Base-by-base conservation (phyloP, 2,797 vertebrate species). In the Squalus acanthias region DNA sequence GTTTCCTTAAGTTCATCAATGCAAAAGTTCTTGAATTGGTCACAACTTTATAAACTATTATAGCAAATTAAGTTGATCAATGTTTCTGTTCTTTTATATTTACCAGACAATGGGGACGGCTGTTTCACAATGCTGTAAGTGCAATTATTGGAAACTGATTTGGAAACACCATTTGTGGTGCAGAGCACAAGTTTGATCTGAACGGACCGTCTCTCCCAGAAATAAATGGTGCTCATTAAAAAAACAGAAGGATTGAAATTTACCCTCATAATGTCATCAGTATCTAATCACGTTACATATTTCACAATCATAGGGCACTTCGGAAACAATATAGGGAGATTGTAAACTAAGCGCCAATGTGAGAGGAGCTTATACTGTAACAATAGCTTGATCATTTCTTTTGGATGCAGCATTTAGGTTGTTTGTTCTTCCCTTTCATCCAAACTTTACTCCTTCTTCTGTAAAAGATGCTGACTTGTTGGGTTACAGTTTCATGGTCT, bases 1-100 rank as follows among this genome's bases (percentile, higher is more conserved):
- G 91, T 93, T 93, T 93, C 91, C 65, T 93, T 69, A 67, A 69
- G 65, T 69, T 93, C 65, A 93, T 46, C 63, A 69, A 93, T 5
- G n/a, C 46, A 46, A 46, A 26, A 10, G 8, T 69, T 69, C 65
- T 65, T 93, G n/a, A 93, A 46, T 69, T 93, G 63, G 8, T 69
- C n/a, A 24, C n/a, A 93, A 67, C 39, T 69, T 93, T 67, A 67
- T 22, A 22, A 93, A 93, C 20, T 22, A n/a, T 67, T 39, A n/a
- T 33, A 1, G 65, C 39, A 65, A 39, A 20, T 20, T 39, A 20
- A 93, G 63, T 65, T 63, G 63, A 67, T 24, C n/a, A 67, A 22
- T 67, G n/a, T 39, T 17, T 17, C 60, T 17, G 29, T 15, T 6
- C 89, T 91, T 79, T 79, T 12, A 29, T 79, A 65, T 92, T 92